phyloP scores from a whole-genome alignment of 1,140 invertebrate genomes.

The Ips typographus region DNA sequence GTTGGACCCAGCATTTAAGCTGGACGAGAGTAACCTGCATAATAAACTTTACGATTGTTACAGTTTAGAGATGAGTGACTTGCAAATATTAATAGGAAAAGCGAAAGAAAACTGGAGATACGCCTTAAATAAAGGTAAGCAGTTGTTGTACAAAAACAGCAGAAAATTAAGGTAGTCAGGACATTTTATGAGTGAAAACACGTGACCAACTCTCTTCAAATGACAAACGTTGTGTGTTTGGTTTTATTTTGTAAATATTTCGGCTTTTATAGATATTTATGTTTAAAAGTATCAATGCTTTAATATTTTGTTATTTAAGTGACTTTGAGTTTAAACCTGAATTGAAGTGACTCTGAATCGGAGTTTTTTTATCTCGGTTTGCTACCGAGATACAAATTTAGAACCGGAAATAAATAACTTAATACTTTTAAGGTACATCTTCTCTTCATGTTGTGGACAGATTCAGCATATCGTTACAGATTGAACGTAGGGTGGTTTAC shows the following conservation, averaged over 20 bases:
- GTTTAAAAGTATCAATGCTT: neutral
- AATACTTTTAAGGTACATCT: slow-evolving; percentile 59
- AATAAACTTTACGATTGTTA: slow-evolving; percentile 82
- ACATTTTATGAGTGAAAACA: neutral
- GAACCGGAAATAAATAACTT: neutral
- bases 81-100: slow-evolving; percentile 86
- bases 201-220: too few relatives aligned
- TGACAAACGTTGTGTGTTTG: too few relatives aligned
- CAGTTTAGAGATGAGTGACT: slow-evolving; percentile 77
- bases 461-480: slow-evolving; percentile 85
- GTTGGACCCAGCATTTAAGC: slow-evolving; percentile 30
- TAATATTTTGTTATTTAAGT: neutral
- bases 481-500: slow-evolving; percentile 77
- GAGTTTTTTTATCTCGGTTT: neutral
- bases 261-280: neutral
- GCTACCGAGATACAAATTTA: too few relatives aligned
- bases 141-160: too few relatives aligned
- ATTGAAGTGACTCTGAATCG: too few relatives aligned
- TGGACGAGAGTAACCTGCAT: slow-evolving; percentile 69
- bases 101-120: slow-evolving; percentile 89
- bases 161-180: neutral
- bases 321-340: too few relatives aligned
- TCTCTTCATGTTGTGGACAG: slow-evolving; percentile 85
- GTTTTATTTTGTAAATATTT: neutral
- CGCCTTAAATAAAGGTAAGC: slow-evolving; percentile 69